Conservation (phyloP, 2,888 invertebrate species). For the Stegophylla sp. region DNA sequence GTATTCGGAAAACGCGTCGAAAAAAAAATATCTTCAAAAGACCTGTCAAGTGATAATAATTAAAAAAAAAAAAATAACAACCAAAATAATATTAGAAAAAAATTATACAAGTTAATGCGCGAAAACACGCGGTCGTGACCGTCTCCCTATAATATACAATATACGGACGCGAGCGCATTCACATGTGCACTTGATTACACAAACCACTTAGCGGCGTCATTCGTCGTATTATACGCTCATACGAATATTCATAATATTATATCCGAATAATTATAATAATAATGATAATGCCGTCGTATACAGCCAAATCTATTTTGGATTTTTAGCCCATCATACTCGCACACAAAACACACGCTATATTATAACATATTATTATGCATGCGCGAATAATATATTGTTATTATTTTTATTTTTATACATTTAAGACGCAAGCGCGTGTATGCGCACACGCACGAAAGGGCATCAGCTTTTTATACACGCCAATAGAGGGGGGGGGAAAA, state of each 20-base stretch:
- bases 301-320: no score
- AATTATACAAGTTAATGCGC: constrained; percentile 17
- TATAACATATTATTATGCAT: neutral
- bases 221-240: neutral
- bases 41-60: constrained; percentile 46
- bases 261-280: no score
- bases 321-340: no score
- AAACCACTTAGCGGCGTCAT: constrained; percentile 46
- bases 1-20: constrained; percentile 38
- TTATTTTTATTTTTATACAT: no score
- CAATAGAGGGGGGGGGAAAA: neutral
- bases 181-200: constrained; percentile 29
- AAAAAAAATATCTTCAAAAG: constrained; percentile 30
- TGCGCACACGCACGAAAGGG: neutral
- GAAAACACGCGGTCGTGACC: constrained; percentile 23
- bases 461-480: constrained; percentile 20
- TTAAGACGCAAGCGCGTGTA: neutral
- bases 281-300: no score
- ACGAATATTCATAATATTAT: no score
- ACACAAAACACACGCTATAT: neutral
- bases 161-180: neutral
- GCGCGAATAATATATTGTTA: neutral
- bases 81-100: neutral
- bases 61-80: constrained; percentile 2
- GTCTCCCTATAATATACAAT: neutral